phyloP scores from a whole-genome alignment of 2,888 invertebrate genomes.

The Lacanobia oleracea region DNA sequence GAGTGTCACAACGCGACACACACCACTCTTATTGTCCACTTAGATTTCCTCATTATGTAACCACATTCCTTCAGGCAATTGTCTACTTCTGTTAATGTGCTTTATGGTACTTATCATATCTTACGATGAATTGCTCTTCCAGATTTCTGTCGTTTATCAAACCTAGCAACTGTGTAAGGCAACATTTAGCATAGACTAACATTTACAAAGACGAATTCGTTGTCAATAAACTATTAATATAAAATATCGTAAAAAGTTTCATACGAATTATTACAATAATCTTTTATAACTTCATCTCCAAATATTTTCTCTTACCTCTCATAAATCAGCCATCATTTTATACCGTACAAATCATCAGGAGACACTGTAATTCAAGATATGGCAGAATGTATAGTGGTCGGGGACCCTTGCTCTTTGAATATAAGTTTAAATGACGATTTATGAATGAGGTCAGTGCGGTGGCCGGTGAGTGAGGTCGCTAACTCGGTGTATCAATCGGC shows the following conservation, averaged over 20 bases:
- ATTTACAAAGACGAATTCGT: neutral
- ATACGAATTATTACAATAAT: conserved; percentile 10
- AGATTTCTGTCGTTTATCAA: conserved; percentile 28
- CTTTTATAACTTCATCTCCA: conserved; percentile 29
- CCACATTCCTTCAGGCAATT: conserved; percentile 61
- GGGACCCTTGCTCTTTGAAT: conserved; percentile 82
- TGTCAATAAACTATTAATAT: conserved; percentile 9
- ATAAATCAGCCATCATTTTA: conserved; percentile 44
- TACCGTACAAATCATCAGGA: conserved; percentile 41
- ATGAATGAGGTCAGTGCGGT: conserved; percentile 88
- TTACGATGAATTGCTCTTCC: conserved; percentile 29
- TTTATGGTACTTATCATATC: conserved; percentile 40
- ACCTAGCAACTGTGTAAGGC: conserved; percentile 1
- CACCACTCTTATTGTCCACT: conserved; percentile 61
- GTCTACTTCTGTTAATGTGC: conserved; percentile 50
- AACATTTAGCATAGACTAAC: neutral
- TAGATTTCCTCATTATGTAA: conserved; percentile 64
- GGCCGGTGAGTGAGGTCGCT: conserved; percentile 79
- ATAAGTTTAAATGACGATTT: conserved; percentile 87
- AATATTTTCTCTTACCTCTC: conserved; percentile 3
- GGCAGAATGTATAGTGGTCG: conserved; percentile 74
- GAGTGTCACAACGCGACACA: conserved; percentile 64
- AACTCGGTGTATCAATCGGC: conserved; percentile 78
- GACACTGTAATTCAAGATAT: conserved; percentile 71
- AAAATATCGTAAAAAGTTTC: conserved; percentile 8